Evolutionary conservation across 2,797 vertebrate species (phyloP).

Genomic region (Galagoides demidoff): DNA sequence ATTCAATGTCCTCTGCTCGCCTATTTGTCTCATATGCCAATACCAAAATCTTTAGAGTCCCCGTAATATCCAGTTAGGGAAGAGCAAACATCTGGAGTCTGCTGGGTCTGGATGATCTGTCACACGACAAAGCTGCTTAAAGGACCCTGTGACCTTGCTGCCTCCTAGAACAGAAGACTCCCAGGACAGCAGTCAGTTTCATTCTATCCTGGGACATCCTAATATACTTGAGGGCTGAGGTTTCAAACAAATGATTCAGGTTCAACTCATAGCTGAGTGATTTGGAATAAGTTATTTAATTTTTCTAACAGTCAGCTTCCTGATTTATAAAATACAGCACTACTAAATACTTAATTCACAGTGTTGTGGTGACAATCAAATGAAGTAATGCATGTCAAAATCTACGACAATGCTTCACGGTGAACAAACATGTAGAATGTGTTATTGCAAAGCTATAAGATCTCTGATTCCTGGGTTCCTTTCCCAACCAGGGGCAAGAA

Average conservation of each 20-base stretch:
- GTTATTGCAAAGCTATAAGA: not conserved
- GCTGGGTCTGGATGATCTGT: not conserved
- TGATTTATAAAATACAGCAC: conserved; percentile 2
- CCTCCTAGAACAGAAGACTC: not conserved
- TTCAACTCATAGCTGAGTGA: not conserved
- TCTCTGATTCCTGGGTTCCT: not conserved
- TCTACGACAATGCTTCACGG: not conserved
- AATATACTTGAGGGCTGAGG: not conserved
- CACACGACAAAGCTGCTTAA: not conserved
- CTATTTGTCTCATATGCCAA: not conserved
- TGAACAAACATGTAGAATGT: not conserved
- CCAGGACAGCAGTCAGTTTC: not conserved
- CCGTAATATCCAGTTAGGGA: not conserved
- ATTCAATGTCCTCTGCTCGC: not conserved
- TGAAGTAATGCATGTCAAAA: conserved; percentile 6
- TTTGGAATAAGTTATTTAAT: not conserved
- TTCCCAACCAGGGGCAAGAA: not conserved
- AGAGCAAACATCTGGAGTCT: not conserved
- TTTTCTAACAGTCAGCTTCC: not conserved
- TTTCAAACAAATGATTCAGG: not conserved
- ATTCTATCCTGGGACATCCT: not conserved
- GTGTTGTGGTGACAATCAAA: conserved; percentile 2
- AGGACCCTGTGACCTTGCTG: not conserved
- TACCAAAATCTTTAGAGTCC: not conserved
- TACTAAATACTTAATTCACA: not conserved